Evolutionary conservation across 2,888 invertebrate species (phyloP).

Genomic region (Drosophila ezoana): DNA sequence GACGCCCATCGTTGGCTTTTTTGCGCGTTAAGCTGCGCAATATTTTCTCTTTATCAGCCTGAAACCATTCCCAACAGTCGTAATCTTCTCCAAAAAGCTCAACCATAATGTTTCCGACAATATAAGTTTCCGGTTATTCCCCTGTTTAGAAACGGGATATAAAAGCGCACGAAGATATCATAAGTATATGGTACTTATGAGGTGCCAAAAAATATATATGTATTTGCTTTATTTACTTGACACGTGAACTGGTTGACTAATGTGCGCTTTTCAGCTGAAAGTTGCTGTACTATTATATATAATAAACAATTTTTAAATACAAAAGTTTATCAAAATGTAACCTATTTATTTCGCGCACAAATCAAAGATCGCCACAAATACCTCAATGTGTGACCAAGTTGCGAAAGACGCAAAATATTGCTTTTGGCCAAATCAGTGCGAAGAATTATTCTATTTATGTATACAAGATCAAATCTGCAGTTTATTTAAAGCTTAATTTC

Average conservation of each 20-base stretch:
- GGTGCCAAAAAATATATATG: background rate
- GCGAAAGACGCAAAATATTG: background rate
- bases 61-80: constrained; percentile 50
- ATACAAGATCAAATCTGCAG: background rate
- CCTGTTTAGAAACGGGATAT: background rate
- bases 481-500: background rate
- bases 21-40: constrained; percentile 25
- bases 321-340: background rate
- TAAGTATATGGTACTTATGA: no score
- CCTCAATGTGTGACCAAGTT: constrained; percentile 9
- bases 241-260: background rate
- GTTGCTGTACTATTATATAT: background rate
- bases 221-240: background rate
- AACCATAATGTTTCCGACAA: constrained; percentile 12
- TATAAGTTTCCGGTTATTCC: constrained; percentile 5
- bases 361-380: background rate
- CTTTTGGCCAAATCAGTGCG: background rate
- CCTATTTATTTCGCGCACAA: constrained; percentile 14
- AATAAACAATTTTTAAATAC: background rate
- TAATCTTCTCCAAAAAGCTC: constrained; percentile 28
- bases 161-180: no score
- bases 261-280: background rate
- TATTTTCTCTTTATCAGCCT: constrained; percentile 22
- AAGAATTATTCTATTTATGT: background rate
- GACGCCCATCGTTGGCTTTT: background rate